Base-by-base conservation (phyloP, 2,113 vertebrate genomes). In the Tachycineta bicolor region DNA sequence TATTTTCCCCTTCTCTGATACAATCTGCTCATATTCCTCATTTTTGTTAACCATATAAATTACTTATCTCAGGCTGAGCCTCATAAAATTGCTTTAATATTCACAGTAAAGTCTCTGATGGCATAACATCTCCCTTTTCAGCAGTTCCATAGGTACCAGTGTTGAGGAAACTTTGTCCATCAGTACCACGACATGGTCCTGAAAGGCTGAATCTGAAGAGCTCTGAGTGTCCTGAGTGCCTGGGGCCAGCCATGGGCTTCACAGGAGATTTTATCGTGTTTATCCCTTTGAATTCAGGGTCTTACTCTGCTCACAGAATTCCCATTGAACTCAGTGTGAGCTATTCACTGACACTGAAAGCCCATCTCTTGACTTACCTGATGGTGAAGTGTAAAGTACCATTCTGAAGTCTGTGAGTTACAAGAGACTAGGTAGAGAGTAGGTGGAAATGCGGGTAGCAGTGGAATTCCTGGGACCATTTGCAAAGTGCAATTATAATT, bases 1-100 rank as follows among this genome's bases (percentile, higher is more conserved):
- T 24, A 37, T 87, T 95, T 89, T 95, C 31, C 31, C 14, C 33
- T 81, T 89, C 24, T 79, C 31, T 78, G 47, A 71, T 79, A 22
- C 12, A 41, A 63, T 31, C 22, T 59, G 25, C 14, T 12, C 49
- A 4, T 70, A 39, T 12, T 88, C 39, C 6, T 70, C 12, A 43
- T 70, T 60, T 28, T 93, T 67, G 20, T 69, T 64, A 89, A 47
- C 83, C 58, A 46, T 25, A 82, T 33, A 14, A 71, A 62, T 14
- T 0, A 64, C 41, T 94, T 86, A 20, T 5, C 26, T 74, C 43
- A 58, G 12, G 4, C 23, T 67, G 33, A 56, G 33, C 4, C 7
- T 78, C 22, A 29, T 80, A 56, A 68, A 41, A 52, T 89, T 83
- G 50, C 7, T 78, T 65, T 69, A 78, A 63, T 37, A 44, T 26